Evolutionary conservation across 1,140 invertebrate species (phyloP).

Genomic region (Drosophila eugracilis): DNA sequence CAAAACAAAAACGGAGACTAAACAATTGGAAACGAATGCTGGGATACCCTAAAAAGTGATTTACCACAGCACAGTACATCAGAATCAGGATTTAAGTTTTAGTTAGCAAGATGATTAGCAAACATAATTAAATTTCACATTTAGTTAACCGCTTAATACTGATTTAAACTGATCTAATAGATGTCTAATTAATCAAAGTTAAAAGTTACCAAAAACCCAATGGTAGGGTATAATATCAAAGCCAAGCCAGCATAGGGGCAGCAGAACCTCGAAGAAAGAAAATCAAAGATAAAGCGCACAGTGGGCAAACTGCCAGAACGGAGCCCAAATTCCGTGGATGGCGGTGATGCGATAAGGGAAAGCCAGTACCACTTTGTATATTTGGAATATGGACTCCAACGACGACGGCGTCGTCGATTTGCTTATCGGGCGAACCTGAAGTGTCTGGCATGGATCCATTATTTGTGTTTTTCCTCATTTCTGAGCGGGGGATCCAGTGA

Average conservation of each 20-base stretch:
- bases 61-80: too few species aligned
- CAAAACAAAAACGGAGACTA: conserved; percentile 37
- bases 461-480: not conserved
- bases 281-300: conserved; percentile 3
- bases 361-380: conserved; percentile 7
- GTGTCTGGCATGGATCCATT: conserved; percentile 30
- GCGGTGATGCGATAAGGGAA: conserved; percentile 30
- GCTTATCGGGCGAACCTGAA: conserved; percentile 52
- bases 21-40: not conserved
- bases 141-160: too few species aligned
- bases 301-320: conserved; percentile 22
- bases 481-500: conserved; percentile 5
- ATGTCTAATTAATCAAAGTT: too few species aligned
- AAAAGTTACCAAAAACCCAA: not conserved
- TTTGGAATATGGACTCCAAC: conserved; percentile 18
- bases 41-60: conserved; percentile 13
- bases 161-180: not conserved
- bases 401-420: too few species aligned
- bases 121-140: too few species aligned
- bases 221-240: not conserved
- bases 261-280: conserved; percentile 1
- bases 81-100: too few species aligned
- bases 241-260: not conserved
- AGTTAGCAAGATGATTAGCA: too few species aligned
- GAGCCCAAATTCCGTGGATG: conserved; percentile 30